Percentiles rank a stretch among this genome's conserved stretches.
Conservation (phyloP, 2,888 invertebrate species). For the Tryphoninae sp. region DNA sequence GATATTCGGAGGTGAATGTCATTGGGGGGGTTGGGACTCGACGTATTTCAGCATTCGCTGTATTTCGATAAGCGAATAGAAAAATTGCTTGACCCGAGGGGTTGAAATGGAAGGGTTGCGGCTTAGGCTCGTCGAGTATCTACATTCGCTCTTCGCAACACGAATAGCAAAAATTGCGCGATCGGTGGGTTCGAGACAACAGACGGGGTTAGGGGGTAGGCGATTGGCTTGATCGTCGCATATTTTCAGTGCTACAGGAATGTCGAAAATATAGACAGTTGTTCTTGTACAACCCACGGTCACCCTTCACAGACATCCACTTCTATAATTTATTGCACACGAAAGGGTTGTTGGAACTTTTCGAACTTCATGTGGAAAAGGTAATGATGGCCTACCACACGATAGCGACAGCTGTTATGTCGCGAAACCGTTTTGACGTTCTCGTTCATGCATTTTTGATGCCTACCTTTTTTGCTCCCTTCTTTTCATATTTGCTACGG, state of each 20-base stretch:
- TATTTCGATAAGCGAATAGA: too few species aligned
- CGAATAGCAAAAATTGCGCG: not conserved
- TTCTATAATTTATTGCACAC: not conserved
- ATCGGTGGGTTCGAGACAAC: not conserved
- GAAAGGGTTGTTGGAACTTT: not conserved
- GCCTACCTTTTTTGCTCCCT: not conserved
- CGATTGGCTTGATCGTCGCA: not conserved
- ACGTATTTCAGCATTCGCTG: too few species aligned
- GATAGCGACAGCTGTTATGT: not conserved
- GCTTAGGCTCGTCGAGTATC: too few species aligned
- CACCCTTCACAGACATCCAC: not conserved
- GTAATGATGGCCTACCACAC: not conserved
- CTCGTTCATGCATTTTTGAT: not conserved
- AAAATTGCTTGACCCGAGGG: too few species aligned
- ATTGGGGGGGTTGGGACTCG: too few species aligned
- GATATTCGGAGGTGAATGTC: not conserved
- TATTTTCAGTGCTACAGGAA: not conserved
- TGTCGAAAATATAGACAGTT: not conserved
- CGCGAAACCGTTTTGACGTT: not conserved
- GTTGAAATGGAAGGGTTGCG: too few species aligned
- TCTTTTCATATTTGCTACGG: not conserved
- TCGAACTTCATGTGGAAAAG: not conserved
- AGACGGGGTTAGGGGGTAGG: too few species aligned
- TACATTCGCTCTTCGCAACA: not conserved
- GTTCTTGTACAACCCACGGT: not conserved